phyloP scores from a whole-genome alignment of 2,888 invertebrate species.

The Orthosia cruda region DNA sequence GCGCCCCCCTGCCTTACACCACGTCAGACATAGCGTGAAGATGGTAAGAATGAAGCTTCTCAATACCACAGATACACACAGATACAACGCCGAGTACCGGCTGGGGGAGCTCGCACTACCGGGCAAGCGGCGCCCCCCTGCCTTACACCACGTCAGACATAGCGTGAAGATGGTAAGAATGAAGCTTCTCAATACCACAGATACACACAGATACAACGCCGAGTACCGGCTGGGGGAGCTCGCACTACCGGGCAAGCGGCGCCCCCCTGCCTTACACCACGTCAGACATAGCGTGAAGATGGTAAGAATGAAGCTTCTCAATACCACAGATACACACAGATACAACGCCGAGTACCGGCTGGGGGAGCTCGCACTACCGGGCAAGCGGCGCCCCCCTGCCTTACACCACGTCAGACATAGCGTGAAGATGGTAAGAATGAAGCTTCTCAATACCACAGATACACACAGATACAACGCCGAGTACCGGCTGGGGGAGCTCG shows the following conservation, averaged over 20 bases:
- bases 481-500: slow-evolving; percentile 93
- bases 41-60: slow-evolving; percentile 82
- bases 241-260: slow-evolving; percentile 93
- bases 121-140: slow-evolving; percentile 91
- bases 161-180: slow-evolving; percentile 89
- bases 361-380: slow-evolving; percentile 94
- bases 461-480: too few species aligned
- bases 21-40: slow-evolving; percentile 87
- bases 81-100: slow-evolving; percentile 89
- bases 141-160: slow-evolving; percentile 85
- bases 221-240: slow-evolving; percentile 93
- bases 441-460: not conserved
- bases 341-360: slow-evolving; percentile 90
- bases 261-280: slow-evolving; percentile 85
- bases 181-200: not conserved
- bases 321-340: not conserved
- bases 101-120: slow-evolving; percentile 94
- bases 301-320: slow-evolving; percentile 79
- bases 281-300: slow-evolving; percentile 88
- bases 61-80: not conserved
- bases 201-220: too few species aligned
- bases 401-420: slow-evolving; percentile 86
- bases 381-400: slow-evolving; percentile 90
- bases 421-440: slow-evolving; percentile 88
- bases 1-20: slow-evolving; percentile 85